Evolutionary conservation across 2,113 vertebrate species (phyloP), one percentile per base, ranked within the genome.

Genomic region (Andinoacara biseriatus): DNA sequence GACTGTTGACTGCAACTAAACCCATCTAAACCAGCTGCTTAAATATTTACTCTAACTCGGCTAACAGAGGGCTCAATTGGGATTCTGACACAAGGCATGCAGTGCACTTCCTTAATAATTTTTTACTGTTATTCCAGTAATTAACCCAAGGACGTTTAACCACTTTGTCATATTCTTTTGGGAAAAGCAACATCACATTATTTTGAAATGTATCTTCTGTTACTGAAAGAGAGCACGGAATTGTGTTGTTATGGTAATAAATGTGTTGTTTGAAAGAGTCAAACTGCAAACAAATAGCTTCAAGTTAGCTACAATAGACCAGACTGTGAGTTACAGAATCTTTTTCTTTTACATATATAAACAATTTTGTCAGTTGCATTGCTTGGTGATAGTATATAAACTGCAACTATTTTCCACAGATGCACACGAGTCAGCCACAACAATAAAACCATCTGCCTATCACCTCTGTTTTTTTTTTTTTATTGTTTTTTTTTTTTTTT

Each of bases 1-100:
- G 87, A 86, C 76, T 74, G 40, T 80, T 57, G 24, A 4, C 46
- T 61, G 52, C 69, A 88, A 94, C 90, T 92, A 82, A 93, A 93
- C 80, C 46, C 78, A 49, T 69, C 84, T 90, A 87, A 91, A 90
- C 85, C 43, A 31, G 62, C 90, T 78, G 82, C 84, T 90, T 57
- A 10, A 31, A 82, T 38, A 46, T 89, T 75, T 7, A 40, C 31
- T 84, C 86, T 93, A 93, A 94, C 91, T 87, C 63, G 0, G 82
- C 91, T 93, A 94, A 93, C 87, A 80, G 58, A 77, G 1, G 57
- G 69, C 61, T 83, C 43, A 15, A 3, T 35, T 10, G 20, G 59
- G 58, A 58, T 52, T 75, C 40, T 78, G 1, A 33, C 13, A 31
- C 3, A 26, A 80, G 49, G 43, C 24, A 29, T 52, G 15, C 63